These are phyloP conservation scores for Rhamnusium bicolor DNA, from an alignment of 2,888 invertebrate genomes.

Conservation along the genomic window DNA sequence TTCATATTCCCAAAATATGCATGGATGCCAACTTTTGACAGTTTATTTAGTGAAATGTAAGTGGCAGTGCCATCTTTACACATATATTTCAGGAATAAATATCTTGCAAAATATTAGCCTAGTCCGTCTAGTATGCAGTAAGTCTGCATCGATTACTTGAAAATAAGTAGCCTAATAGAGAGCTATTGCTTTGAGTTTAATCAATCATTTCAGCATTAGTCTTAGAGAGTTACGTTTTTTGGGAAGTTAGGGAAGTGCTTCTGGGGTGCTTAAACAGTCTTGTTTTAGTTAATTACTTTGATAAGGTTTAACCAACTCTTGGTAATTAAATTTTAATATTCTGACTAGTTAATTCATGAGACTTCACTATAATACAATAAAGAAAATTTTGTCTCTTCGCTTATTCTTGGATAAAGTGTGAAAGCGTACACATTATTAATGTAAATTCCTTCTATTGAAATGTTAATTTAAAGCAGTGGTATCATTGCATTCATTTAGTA, in stretches of 20 bases:
- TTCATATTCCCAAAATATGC: too few species aligned
- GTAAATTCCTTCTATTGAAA: not conserved
- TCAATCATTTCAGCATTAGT: not conserved
- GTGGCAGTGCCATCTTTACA: too few species aligned
- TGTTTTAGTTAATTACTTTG: constrained; percentile 14
- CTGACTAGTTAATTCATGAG: constrained; percentile 6
- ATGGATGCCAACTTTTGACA: too few species aligned
- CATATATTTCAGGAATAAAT: too few species aligned
- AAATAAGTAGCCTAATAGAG: not conserved
- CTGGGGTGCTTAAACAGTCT: constrained; percentile 1
- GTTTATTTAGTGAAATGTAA: too few species aligned
- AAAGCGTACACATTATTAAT: constrained; percentile 8
- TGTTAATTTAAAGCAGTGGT: not conserved
- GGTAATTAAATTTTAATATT: constrained; percentile 20
- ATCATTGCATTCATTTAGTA: not conserved
- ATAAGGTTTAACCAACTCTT: constrained; percentile 14
- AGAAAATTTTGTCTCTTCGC: constrained; percentile 11
- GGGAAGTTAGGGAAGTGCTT: not conserved
- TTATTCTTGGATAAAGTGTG: not conserved
- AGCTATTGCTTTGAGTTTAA: not conserved
- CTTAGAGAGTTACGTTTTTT: not conserved
- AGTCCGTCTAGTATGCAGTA: too few species aligned
- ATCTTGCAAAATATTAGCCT: too few species aligned
- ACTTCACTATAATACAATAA: constrained; percentile 14
- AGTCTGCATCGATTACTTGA: not conserved